phyloP scores from a whole-genome alignment of 2,888 invertebrate species.

The Allolobophora icterica region DNA sequence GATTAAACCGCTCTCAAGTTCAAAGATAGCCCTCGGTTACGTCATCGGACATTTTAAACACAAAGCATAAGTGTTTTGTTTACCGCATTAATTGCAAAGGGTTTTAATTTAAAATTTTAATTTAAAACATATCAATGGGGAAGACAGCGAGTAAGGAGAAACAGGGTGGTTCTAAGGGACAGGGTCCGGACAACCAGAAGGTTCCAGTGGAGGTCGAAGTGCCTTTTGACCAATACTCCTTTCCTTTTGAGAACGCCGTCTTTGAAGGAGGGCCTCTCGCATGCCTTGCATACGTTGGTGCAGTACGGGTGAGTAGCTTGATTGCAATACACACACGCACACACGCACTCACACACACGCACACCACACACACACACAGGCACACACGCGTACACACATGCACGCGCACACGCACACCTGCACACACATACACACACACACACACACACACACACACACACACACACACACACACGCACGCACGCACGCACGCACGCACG shows the following conservation, averaged over 20 bases:
- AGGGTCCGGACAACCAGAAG: neutral
- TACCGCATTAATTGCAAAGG: neutral
- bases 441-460: no score
- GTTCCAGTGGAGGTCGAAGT: neutral
- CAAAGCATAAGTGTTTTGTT: neutral
- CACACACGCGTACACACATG: no score
- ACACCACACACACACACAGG: no score
- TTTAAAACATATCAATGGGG: neutral
- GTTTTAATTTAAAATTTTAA: neutral
- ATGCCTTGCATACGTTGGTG: slow-evolving; percentile 55
- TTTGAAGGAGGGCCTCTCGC: slow-evolving; percentile 59
- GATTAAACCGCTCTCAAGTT: neutral
- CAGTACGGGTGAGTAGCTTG: slow-evolving; percentile 52
- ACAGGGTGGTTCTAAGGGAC: neutral
- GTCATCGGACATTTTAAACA: neutral
- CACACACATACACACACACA: no score
- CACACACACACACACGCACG: no score
- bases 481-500: no score
- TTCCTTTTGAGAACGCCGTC: slow-evolving; percentile 56
- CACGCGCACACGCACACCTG: no score
- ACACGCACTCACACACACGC: no score
- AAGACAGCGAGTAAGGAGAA: slow-evolving; percentile 23
- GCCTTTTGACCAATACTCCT: slow-evolving; percentile 48
- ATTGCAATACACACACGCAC: no score
- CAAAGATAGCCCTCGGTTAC: neutral